A percentile compares a stretch with the other conserved stretches of the same genome.
Evolutionary conservation across 1,140 invertebrate genomes (phyloP).

Genomic region (Meloidogyne exigua): DNA sequence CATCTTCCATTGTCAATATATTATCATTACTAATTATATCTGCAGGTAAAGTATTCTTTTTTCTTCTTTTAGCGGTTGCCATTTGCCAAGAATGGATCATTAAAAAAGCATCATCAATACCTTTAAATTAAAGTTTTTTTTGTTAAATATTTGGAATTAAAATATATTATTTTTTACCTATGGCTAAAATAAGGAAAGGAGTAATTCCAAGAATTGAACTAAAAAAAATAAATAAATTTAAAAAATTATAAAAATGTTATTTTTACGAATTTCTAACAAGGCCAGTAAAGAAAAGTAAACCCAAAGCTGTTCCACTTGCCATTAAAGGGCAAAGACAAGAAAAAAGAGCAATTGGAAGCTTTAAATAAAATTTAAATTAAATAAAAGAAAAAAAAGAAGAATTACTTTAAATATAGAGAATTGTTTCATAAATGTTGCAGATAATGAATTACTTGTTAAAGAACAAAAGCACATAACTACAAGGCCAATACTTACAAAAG

Average conservation of each 20-base stretch:
- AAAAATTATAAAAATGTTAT: conserved; percentile 32
- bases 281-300: conserved; percentile 52
- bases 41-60: background rate
- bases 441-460: conserved; percentile 37
- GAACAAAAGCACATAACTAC: conserved; percentile 50
- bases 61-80: background rate
- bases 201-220: conserved; percentile 53
- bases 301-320: conserved; percentile 55
- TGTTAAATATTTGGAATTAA: background rate
- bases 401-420: conserved; percentile 46
- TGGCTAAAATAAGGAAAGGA: conserved; percentile 58
- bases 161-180: conserved; percentile 29
- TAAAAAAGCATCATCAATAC: conserved; percentile 55
- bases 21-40: background rate
- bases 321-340: conserved; percentile 54
- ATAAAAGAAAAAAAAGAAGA: background rate
- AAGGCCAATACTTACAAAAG: conserved; percentile 48
- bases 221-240: background rate
- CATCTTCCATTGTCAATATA: conserved; percentile 23
- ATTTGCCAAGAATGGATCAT: conserved; percentile 56
- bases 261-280: conserved; percentile 39
- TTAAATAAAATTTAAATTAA: conserved; percentile 12
- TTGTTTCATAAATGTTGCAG: conserved; percentile 48
- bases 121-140: conserved; percentile 5
- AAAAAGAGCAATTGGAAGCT: conserved; percentile 43